Evolutionary conservation across 2,888 invertebrate species (phyloP).

Genomic region (Eupsilia transversa): DNA sequence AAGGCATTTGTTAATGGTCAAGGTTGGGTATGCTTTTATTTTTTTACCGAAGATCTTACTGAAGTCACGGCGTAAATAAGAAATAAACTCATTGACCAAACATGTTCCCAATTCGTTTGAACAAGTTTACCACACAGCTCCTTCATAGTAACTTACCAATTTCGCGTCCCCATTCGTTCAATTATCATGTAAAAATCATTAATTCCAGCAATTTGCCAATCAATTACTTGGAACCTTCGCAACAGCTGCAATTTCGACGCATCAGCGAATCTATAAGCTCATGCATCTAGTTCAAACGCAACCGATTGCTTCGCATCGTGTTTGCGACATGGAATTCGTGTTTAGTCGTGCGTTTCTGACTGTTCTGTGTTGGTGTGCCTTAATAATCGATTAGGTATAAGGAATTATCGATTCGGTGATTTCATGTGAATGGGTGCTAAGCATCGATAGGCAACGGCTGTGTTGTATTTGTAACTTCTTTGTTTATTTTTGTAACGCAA

Average conservation of each 20-base stretch:
- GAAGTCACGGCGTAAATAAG: not conserved
- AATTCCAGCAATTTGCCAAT: slow-evolving; percentile 64
- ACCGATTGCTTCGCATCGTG: slow-evolving; percentile 68
- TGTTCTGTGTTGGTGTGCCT: slow-evolving; percentile 62
- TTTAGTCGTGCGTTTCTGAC: slow-evolving; percentile 69
- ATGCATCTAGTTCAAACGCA: slow-evolving; percentile 73
- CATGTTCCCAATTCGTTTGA: not conserved
- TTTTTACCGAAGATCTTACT: too few relatives aligned
- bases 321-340: slow-evolving; percentile 70
- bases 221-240: slow-evolving; percentile 60
- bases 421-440: slow-evolving; percentile 28
- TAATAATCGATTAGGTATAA: slow-evolving; percentile 53
- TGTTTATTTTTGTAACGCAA: slow-evolving; percentile 12
- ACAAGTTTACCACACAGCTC: not conserved
- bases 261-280: slow-evolving; percentile 73
- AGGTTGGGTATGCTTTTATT: not conserved
- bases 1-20: not conserved
- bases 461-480: not conserved
- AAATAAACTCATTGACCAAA: not conserved
- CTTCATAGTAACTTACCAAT: slow-evolving; percentile 32
- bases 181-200: slow-evolving; percentile 48
- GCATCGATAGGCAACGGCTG: not conserved
- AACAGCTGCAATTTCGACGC: slow-evolving; percentile 71
- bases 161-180: slow-evolving; percentile 36
- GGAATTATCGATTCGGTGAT: slow-evolving; percentile 41